Conservation (phyloP, 1,140 invertebrate species). For the Drosophila bocqueti region DNA sequence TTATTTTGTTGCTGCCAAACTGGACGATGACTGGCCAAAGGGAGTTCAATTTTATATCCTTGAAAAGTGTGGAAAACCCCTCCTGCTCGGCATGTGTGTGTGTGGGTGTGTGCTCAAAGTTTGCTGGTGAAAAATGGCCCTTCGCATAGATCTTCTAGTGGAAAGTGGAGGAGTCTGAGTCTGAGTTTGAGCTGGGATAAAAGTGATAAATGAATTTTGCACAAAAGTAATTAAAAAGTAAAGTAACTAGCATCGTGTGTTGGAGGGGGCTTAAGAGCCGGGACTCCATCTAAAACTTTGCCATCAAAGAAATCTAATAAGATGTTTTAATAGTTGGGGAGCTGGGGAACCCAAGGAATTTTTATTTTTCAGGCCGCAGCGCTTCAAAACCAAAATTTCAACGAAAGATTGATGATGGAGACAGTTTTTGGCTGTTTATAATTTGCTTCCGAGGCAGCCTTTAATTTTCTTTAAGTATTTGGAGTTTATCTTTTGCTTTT, state of each 20-base stretch:
- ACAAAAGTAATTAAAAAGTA: constrained; percentile 84
- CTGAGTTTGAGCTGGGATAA: constrained; percentile 78
- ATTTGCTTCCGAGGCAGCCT: neutral
- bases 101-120: constrained; percentile 56
- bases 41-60: constrained; percentile 80
- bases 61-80: constrained; percentile 22
- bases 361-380: constrained; percentile 36
- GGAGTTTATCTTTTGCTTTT: neutral
- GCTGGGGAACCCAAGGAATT: constrained; percentile 37
- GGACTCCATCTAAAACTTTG: constrained; percentile 63
- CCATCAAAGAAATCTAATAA: constrained; percentile 80
- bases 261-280: constrained; percentile 24
- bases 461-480: neutral
- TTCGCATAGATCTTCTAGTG: constrained; percentile 70
- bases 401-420: constrained; percentile 57
- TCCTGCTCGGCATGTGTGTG: neutral
- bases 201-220: constrained; percentile 84
- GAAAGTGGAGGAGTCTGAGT: constrained; percentile 39
- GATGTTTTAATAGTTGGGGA: constrained; percentile 78
- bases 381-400: constrained; percentile 60
- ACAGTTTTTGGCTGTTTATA: constrained; percentile 14
- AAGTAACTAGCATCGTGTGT: constrained; percentile 81
- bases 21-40: constrained; percentile 78
- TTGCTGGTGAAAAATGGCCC: constrained; percentile 78
- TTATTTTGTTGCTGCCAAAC: constrained; percentile 74